Evolutionary conservation across 2,888 invertebrate species (phyloP), one percentile per base, ranked within the genome.

Genomic region (Diachrysia chrysitis): DNA sequence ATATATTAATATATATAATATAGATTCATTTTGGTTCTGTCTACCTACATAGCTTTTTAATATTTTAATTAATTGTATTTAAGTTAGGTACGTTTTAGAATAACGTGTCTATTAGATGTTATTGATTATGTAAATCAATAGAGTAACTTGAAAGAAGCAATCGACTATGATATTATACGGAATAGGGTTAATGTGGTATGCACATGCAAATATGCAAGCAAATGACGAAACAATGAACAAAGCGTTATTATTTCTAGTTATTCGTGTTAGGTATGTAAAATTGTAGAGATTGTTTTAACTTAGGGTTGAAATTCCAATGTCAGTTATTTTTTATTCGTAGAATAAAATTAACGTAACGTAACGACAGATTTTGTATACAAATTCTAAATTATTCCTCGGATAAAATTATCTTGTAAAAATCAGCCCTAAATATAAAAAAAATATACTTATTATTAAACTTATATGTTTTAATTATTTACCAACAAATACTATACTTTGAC

Each of bases 151-250:
- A 16, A 60, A 71, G 57, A 71, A 63, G 29, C 46, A 71, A 5
- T 63, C 61, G 60, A 58, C 51, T 61, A 7, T 23, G 54, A 54
- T 54, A 59, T 67, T 53, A 63, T 58, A 63, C 23, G 37, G 61
- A 65, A 59, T 62, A 23, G 32, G 25, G n/a, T 10, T 32, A 42
- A 58, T 59, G 66, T 51, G 14, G 17, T 51, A 51, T 19, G 48
- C 48, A 51, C 21, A 74, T 76, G 73, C 58, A 19, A 71, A 76
- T 7, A 3, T 32, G 16, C 19, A n/a, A n/a, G n/a, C 58, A 51
- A 71, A 63, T 63, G 54, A 75, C 63, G 63, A 63, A 71, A 58
- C 60, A 61, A 75, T 66, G 10, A 73, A 62, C 53, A 54, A 71
- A 63, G 54, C 63, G 17, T n/a, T n/a, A 46, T 71, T 75, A 53